Percentiles rank a stretch among this genome's conserved stretches.
Conservation (phyloP, 2,888 invertebrate genomes). For the Chrysopilus asiliformis region DNA sequence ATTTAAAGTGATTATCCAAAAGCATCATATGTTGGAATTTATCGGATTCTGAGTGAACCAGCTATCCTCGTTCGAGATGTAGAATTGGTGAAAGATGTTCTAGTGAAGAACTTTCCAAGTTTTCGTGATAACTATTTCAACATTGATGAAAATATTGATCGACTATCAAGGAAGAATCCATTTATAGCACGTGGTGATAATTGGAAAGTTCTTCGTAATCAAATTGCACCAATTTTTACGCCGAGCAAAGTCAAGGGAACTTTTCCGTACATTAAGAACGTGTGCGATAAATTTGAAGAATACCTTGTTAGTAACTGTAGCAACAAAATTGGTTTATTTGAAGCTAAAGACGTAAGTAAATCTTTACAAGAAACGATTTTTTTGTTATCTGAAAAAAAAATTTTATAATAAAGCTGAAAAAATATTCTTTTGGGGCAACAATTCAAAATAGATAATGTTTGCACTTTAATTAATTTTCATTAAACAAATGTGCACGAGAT, state of each 20-base stretch:
- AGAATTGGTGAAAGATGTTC: constrained; percentile 12
- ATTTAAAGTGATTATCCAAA: constrained; percentile 10
- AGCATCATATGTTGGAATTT: constrained; percentile 14
- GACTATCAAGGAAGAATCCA: constrained; percentile 8
- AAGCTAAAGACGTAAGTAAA: constrained; percentile 13
- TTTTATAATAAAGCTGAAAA: too few relatives aligned
- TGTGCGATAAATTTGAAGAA: constrained; percentile 11
- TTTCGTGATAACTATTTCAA: constrained; percentile 10
- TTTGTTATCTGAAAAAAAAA: too few relatives aligned
- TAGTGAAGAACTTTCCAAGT: constrained; percentile 10
- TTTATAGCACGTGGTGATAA: constrained; percentile 7
- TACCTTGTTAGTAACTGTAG: constrained; percentile 10
- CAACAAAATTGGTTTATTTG: constrained; percentile 10
- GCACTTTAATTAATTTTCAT: too few relatives aligned
- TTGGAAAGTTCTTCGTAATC: constrained; percentile 6
- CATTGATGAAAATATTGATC: constrained; percentile 9
- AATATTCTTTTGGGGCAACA: too few relatives aligned
- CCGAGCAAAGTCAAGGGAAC: constrained; percentile 5
- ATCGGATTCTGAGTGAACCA: constrained; percentile 12
- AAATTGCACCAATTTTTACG: constrained; percentile 9
- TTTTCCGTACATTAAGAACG: constrained; percentile 7
- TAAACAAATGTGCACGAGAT: too few relatives aligned
- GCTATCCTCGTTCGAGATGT: constrained; percentile 14
- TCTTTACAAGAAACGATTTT: too few relatives aligned
- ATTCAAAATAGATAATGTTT: too few relatives aligned